phyloP scores from a whole-genome alignment of 1,140 invertebrate genomes.

The Brachionus manjavacas region DNA sequence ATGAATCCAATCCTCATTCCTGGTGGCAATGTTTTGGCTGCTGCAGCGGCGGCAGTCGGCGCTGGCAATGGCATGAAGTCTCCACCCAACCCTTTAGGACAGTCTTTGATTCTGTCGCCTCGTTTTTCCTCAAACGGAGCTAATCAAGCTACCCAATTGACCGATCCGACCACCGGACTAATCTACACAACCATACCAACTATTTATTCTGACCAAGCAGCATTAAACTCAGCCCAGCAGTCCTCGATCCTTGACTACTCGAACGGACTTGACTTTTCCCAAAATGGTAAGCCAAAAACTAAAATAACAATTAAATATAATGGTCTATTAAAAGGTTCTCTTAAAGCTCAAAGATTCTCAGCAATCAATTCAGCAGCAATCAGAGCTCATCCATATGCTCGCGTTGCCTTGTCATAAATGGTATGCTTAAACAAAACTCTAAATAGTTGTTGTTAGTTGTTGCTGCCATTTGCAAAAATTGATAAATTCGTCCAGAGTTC shows the following conservation, averaged over 20 bases:
- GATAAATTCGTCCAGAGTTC: neutral
- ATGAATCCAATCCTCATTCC: slow-evolving; percentile 28
- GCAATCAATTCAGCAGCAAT: neutral
- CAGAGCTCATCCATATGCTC: slow-evolving; percentile 37
- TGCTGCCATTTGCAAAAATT: neutral
- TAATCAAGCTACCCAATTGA: neutral
- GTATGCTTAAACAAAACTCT: neutral
- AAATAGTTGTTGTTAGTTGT: neutral
- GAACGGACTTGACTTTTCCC: slow-evolving; percentile 19
- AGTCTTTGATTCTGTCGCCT: neutral
- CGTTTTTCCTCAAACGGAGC: neutral
- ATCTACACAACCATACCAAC: slow-evolving; percentile 39
- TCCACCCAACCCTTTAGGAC: neutral
- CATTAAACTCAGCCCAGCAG: neutral
- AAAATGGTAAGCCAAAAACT: neutral
- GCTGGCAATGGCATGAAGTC: neutral
- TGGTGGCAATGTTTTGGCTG: neutral
- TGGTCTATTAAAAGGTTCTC: slow-evolving; percentile 8
- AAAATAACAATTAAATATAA: neutral
- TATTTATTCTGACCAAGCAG: neutral
- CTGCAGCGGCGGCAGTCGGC: slow-evolving; percentile 2
- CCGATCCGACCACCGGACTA: slow-evolving; percentile 32
- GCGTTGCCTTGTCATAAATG: slow-evolving; percentile 33
- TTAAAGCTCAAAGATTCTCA: slow-evolving; percentile 29
- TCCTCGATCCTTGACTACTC: neutral